These are phyloP conservation scores for Scaptomyza montana DNA, from an alignment of 1,140 invertebrate genomes.

Conservation along the genomic window DNA sequence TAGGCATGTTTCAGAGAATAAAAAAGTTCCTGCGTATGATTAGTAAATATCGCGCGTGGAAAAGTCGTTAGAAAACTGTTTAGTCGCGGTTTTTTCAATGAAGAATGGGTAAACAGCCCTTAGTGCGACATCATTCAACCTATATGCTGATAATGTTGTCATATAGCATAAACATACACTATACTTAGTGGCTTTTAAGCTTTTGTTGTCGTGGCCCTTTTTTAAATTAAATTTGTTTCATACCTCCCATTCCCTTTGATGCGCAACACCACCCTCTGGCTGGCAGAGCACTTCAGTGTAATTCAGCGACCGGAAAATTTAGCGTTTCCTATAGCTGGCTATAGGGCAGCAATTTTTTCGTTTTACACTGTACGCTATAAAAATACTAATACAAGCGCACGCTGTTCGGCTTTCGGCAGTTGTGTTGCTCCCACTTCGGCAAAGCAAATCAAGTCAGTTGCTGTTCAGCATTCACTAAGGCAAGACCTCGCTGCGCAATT, in stretches of 20 bases:
- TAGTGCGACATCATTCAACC: conserved; percentile 17
- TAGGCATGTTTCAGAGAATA: conserved; percentile 11
- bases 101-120: not conserved
- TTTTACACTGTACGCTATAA: too few relatives aligned
- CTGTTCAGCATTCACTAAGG: too few relatives aligned
- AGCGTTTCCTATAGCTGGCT: too few relatives aligned
- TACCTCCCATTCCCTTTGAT: conserved; percentile 28
- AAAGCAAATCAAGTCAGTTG: too few relatives aligned
- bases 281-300: conserved; percentile 52
- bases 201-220: not conserved
- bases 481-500: too few relatives aligned
- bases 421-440: too few relatives aligned
- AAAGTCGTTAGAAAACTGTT: conserved; percentile 75
- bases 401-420: too few relatives aligned
- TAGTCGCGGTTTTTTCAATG: conserved; percentile 25
- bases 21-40: conserved; percentile 54
- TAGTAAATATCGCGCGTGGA: conserved; percentile 73
- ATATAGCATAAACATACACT: conserved; percentile 21
- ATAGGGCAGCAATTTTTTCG: too few relatives aligned
- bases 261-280: not conserved
- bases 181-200: conserved; percentile 19
- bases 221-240: conserved; percentile 69
- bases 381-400: too few relatives aligned
- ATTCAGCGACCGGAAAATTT: too few relatives aligned
- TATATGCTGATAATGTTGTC: conserved; percentile 67